A percentile compares a stretch with the other conserved stretches of the same genome.
Evolutionary conservation across 2,888 invertebrate genomes (phyloP).

Genomic region (Tiphia femorata): DNA sequence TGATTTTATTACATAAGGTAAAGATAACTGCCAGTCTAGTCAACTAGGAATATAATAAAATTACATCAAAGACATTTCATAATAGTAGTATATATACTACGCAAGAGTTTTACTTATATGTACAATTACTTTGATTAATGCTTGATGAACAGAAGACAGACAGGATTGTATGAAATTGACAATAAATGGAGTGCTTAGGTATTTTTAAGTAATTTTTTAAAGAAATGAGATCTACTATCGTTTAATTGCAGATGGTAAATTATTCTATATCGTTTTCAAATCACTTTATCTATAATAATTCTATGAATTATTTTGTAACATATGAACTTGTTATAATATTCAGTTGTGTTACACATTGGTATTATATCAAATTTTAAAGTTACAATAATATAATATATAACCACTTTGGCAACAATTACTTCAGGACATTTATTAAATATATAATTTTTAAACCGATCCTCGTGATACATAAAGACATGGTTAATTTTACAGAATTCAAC

Average conservation of each 20-base stretch:
- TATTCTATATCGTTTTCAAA: no score
- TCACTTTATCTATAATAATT: no score
- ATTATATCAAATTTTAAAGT: no score
- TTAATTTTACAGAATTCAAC: background rate
- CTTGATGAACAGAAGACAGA: constrained; percentile 13
- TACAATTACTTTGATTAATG: constrained; percentile 12
- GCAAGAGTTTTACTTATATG: constrained; percentile 2
- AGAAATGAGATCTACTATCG: no score
- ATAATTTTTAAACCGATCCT: background rate
- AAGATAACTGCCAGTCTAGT: constrained; percentile 24
- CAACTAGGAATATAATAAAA: constrained; percentile 26
- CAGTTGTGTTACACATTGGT: no score
- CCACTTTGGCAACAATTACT: no score
- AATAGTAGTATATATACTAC: background rate
- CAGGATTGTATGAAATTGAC: no score
- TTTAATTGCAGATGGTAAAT: no score
- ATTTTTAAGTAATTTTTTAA: no score
- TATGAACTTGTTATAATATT: no score
- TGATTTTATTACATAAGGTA: constrained; percentile 4
- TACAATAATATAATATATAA: background rate
- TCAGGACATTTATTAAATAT: no score
- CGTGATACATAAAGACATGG: background rate
- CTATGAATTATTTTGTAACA: constrained; percentile 12
- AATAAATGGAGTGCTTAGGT: no score
- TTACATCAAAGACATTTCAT: constrained; percentile 9